Conservation (phyloP, 2,888 invertebrate species). For the Furcula furcula region DNA sequence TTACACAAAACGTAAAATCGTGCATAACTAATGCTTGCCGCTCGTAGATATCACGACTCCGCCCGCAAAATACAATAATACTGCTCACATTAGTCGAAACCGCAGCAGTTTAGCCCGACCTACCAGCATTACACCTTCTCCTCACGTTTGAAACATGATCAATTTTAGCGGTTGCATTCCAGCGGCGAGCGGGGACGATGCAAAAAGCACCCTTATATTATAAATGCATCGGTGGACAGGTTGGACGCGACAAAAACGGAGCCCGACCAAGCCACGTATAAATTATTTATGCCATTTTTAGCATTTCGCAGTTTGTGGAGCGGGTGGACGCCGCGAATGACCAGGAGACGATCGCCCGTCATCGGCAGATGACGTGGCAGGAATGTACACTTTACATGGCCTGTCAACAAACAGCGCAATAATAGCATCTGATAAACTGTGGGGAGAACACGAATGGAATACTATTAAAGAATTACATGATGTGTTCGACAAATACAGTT, state of each 20-base stretch:
- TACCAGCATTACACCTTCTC: slow-evolving; percentile 61
- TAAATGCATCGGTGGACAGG: slow-evolving; percentile 82
- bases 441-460: not conserved
- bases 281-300: slow-evolving; percentile 82
- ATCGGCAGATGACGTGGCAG: slow-evolving; percentile 28
- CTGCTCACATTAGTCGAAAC: slow-evolving; percentile 32
- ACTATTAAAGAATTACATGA: no score
- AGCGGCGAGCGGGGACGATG: slow-evolving; percentile 62
- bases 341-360: slow-evolving; percentile 35
- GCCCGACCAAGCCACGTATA: slow-evolving; percentile 71
- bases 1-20: slow-evolving; percentile 10
- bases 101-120: slow-evolving; percentile 37
- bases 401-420: slow-evolving; percentile 9
- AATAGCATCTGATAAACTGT: not conserved
- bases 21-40: slow-evolving; percentile 42
- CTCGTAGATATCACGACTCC: slow-evolving; percentile 23
- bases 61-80: slow-evolving; percentile 22
- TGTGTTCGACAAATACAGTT: no score
- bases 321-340: slow-evolving; percentile 47
- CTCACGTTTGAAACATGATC: slow-evolving; percentile 80
- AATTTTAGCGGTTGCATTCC: slow-evolving; percentile 81
- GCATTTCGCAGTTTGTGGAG: slow-evolving; percentile 73
- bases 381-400: slow-evolving; percentile 25
- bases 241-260: slow-evolving; percentile 75
- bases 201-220: slow-evolving; percentile 82